Base-by-base conservation (phyloP, 1,140 invertebrate species). In the Eriosoma lanigerum region DNA sequence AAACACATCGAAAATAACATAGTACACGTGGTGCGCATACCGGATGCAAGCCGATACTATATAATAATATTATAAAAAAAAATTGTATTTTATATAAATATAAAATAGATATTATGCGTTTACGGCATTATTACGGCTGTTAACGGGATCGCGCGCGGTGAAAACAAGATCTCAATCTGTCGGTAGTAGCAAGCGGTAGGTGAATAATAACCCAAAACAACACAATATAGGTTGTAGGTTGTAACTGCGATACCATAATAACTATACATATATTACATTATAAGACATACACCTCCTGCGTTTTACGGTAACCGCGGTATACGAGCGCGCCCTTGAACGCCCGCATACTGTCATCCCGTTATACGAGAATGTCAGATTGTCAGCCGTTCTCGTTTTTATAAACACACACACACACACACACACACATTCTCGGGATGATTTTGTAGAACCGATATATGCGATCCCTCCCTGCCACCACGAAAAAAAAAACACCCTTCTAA, bases 131-230 rank as follows among this genome's bases (percentile, higher is more conserved):
- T 62, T 32, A 10, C 10, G 0, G 15, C 13, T n/a, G 64, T 17
- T 68, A 68, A 68, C 64, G 64, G 64, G 38, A 68, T 21, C n/a
- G 21, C 32, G 62, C 21, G 32, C 1, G 52, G 32, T 19, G 19
- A 56, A 38, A 56, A 24, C 70, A 48, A 75, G 72, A 75, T 75
- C 72, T 75, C 52, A 75, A 75, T 75, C 72, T 58, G 48, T 10
- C n/a, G 48, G 19, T 32, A 9, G 50, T 13, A 12, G 64, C 21
- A 44, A 19, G 3, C 3, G 10, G 32, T 58, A 58, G 15, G 56
- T 15, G 24, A 13, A 12, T 38, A 13, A 12, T 38, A 38, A 38
- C 32, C n/a, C n/a, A n/a, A n/a, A n/a, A 38, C 8, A 38, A 38
- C 8, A 38, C 8, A 38, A 38, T 38, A 38, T 38, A 38, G 32